Evolutionary conservation across 92 coral and sea anemone genomes (phyloP).

Genomic region (Phenganax stokvisi): DNA sequence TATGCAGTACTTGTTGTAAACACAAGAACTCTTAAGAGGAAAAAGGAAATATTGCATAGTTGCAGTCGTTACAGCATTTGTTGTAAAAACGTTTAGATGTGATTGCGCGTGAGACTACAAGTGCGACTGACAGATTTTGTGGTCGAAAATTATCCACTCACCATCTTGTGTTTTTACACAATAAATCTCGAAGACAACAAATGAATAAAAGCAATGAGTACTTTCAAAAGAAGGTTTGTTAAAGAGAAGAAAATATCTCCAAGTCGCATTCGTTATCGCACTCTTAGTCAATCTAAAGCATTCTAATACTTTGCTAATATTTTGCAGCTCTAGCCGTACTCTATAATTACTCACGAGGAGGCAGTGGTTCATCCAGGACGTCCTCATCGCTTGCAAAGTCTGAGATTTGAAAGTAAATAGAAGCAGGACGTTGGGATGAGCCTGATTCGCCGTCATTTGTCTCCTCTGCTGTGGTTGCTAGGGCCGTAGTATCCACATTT

Average conservation of each 20-base stretch:
- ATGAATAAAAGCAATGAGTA: neutral
- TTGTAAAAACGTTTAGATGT: too few relatives aligned
- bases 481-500: neutral
- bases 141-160: too few relatives aligned
- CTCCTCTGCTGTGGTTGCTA: neutral
- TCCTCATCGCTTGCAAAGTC: slow-evolving; percentile 42
- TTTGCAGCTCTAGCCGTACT: neutral
- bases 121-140: too few relatives aligned
- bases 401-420: slow-evolving; percentile 35
- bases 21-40: too few relatives aligned
- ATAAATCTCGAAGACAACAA: neutral
- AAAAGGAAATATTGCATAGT: too few relatives aligned
- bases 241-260: too few relatives aligned
- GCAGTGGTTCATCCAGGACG: slow-evolving; percentile 30
- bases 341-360: slow-evolving; percentile 28
- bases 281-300: neutral
- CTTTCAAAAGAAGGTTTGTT: too few relatives aligned
- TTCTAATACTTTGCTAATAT: neutral
- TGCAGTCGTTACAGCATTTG: too few relatives aligned
- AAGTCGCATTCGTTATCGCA: too few relatives aligned
- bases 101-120: too few relatives aligned
- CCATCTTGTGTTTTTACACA: too few relatives aligned
- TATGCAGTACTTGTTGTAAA: neutral
- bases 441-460: neutral
- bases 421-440: slow-evolving; percentile 20